Evolutionary conservation across 2,888 invertebrate species (phyloP), one percentile per base, ranked within the genome.

Genomic region (Heteromurus nitidus): DNA sequence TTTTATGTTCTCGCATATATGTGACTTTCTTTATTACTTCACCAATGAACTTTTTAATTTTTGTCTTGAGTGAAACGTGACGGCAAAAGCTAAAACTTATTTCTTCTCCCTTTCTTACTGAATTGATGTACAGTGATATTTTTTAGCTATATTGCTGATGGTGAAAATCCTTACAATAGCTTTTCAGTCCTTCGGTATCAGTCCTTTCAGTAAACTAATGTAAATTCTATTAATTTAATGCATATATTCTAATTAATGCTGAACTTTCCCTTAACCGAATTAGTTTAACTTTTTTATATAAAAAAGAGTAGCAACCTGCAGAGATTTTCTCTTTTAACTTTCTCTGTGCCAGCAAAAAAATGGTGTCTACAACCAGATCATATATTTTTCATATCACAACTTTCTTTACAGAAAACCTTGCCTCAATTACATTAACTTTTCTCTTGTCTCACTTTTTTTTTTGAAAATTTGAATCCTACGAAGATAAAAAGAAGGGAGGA

Each of bases 141-240:
- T n/a, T n/a, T n/a, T 80, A 72, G 68, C 73, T 80, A 74, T n/a
- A n/a, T 74, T 80, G 80, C 74, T 74, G 73, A 68, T 74, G 74
- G 80, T 80, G 80, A 68, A n/a, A 80, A 67, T 69, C 74, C 80
- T 80, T 80, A 80, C 70, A 80, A 22, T 80, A 74, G 58, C 74
- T 80, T 73, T 74, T 80, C 80, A 80, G 80, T 80, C 80, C 80
- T 73, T 80, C 80, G 24, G 53, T 68, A 74, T 80, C 80, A 80
- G 80, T 80, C 80, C 80, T 80, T 80, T 80, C 80, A 80, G 80
- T 80, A 80, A 73, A 68, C 62, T 74, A 69, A 77, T 75, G 75
- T 75, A 75, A 80, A 80, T 67, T 68, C 72, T 79, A 72, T n/a
- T 50, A 68, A n/a, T n/a, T n/a, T n/a, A n/a, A n/a, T n/a, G n/a